Evolutionary conservation across 2,113 vertebrate species (phyloP), one percentile per base, ranked within the genome.

Genomic region (Hemicordylus capensis): DNA sequence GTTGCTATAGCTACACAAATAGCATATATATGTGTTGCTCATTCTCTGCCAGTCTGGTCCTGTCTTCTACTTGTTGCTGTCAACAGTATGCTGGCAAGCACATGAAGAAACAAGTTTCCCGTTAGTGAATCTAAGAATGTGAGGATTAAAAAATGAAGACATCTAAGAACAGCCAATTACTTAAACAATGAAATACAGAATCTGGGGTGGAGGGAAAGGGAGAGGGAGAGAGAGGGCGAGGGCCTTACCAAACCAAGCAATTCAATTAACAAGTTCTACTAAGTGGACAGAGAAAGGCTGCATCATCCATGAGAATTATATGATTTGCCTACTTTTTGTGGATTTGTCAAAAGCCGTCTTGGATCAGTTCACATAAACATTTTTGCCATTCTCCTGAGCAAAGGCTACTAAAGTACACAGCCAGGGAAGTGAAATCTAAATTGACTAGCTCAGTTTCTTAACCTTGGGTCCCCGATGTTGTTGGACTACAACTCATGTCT

Each of bases 1-100:
- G 26, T 83, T 78, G 26, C 34, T 39, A 63, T 58, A 75, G 26
- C 19, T 61, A 34, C 44, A 48, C 8, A 48, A 85, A 72, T 28
- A 83, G 54, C 54, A 69, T 58, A 28, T 15, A 69, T 58, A 28
- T 15, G 6, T 81, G 63, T 76, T 83, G 34, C 54, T 72, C 54
- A 69, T 69, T 76, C 51, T 66, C n/a, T 51, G 24, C 64, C 64
- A 87, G 64, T 82, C 74, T 51, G 22, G 15, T 83, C 73, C 74
- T 83, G 64, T 82, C 54, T 24, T 37, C 19, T 66, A 42, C 44
- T 64, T 81, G 58, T 66, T 80, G 59, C 83, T 56, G n/a, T 80
- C 56, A 75, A 86, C 26, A 61, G 15, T 69, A 34, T 7, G 26
- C 12, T 77, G n/a, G 74, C 42, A 87, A 76, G 56, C 17, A 17